Conservation (phyloP, 2,797 vertebrate species). For the Halcyon chelicuti region DNA sequence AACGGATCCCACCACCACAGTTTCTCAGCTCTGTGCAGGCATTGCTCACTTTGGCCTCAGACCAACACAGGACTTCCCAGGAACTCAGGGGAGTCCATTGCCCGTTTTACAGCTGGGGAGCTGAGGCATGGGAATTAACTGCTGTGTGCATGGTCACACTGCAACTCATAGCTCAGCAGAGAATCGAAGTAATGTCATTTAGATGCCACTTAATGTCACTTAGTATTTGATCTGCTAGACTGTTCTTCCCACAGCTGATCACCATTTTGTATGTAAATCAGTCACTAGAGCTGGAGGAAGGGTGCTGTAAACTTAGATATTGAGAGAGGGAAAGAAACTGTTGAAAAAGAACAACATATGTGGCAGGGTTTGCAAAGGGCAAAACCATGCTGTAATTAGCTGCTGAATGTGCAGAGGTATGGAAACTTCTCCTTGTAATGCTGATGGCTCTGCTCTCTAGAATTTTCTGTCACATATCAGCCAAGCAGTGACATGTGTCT, state of each 20-base stretch:
- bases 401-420: background rate
- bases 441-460: background rate
- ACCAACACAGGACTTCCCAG: background rate
- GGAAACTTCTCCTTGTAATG: background rate
- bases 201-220: conserved; percentile 54
- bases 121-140: conserved; percentile 44
- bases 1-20: background rate
- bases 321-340: background rate
- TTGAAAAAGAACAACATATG: background rate
- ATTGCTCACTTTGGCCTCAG: background rate
- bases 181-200: conserved; percentile 61
- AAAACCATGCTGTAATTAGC: background rate
- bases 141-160: conserved; percentile 3
- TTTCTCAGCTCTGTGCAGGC: background rate
- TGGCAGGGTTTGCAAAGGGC: background rate
- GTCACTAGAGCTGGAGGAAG: background rate
- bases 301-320: background rate
- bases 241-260: conserved; percentile 54
- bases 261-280: conserved; percentile 56
- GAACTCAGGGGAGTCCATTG: background rate
- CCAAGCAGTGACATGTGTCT: background rate
- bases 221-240: conserved; percentile 45
- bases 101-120: conserved; percentile 7
- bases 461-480: background rate
- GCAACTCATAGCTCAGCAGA: conserved; percentile 37